These are phyloP conservation scores for Aeoliscus strigatus DNA, from an alignment of 2,797 vertebrate species.

Conservation along the genomic window DNA sequence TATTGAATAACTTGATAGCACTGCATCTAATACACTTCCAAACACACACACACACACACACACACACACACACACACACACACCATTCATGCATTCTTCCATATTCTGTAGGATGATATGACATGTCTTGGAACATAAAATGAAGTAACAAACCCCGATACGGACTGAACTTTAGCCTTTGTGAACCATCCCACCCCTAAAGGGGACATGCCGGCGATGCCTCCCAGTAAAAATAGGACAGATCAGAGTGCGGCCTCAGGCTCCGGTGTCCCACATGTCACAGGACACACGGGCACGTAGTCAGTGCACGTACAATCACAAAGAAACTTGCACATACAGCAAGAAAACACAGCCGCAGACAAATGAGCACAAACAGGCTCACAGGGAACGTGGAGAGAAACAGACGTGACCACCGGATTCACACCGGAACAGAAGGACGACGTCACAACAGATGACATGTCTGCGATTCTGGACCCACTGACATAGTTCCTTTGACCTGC, in stretches of 20 bases:
- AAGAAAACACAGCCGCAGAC: neutral
- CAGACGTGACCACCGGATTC: neutral
- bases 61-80: conserved; percentile 16
- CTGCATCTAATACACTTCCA: too few relatives aligned
- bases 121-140: too few relatives aligned
- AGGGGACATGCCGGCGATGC: conserved; percentile 64
- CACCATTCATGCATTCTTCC: conserved; percentile 62
- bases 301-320: conserved; percentile 8
- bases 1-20: too few relatives aligned
- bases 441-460: too few relatives aligned
- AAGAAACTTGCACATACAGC: neutral
- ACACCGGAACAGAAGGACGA: too few relatives aligned
- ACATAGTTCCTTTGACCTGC: too few relatives aligned
- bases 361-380: neutral
- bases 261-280: conserved; percentile 65
- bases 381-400: too few relatives aligned
- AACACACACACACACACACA: conserved; percentile 67
- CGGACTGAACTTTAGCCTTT: too few relatives aligned
- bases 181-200: too few relatives aligned
- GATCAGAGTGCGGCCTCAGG: conserved; percentile 55
- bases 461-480: too few relatives aligned
- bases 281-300: conserved; percentile 23
- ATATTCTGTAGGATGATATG: too few relatives aligned
- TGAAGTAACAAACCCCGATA: too few relatives aligned
- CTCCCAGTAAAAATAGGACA: conserved; percentile 69